Conservation (phyloP, 2,797 vertebrate species). For the Dryobates pubescens region DNA sequence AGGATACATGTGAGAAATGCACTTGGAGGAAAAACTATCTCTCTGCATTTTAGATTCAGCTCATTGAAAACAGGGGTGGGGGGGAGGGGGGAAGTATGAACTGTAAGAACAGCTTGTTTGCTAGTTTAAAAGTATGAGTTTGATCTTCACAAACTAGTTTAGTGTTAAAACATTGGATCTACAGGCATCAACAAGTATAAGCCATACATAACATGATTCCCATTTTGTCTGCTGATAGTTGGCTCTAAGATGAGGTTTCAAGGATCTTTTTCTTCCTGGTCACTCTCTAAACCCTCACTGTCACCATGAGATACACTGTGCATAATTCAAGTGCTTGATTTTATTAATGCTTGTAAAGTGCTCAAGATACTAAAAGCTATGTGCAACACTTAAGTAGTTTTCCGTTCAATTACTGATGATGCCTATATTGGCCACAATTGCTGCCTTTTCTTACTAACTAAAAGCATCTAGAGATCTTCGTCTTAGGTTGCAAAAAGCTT, state of each 20-base stretch:
- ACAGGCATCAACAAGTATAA: neutral
- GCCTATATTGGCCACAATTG: neutral
- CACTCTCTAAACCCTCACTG: neutral
- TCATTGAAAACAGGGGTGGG: neutral
- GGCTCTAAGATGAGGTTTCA: neutral
- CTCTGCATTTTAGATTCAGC: neutral
- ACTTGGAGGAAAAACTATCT: neutral
- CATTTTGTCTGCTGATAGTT: neutral
- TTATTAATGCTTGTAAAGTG: neutral
- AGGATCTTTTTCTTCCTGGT: neutral
- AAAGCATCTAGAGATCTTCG: neutral
- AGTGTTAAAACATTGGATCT: neutral
- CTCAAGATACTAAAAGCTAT: neutral
- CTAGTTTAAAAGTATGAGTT: neutral
- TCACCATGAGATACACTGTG: neutral
- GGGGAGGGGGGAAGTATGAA: neutral
- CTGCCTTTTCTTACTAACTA: neutral
- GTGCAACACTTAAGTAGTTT: neutral
- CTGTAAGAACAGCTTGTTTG: neutral
- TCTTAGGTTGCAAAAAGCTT: neutral
- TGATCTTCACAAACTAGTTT: neutral
- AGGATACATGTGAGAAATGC: neutral
- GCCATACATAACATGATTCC: fast-evolving
- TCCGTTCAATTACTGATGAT: neutral
- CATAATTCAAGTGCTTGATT: neutral